Conservation (phyloP, 1,140 invertebrate species). For the Drosophila elegans region DNA sequence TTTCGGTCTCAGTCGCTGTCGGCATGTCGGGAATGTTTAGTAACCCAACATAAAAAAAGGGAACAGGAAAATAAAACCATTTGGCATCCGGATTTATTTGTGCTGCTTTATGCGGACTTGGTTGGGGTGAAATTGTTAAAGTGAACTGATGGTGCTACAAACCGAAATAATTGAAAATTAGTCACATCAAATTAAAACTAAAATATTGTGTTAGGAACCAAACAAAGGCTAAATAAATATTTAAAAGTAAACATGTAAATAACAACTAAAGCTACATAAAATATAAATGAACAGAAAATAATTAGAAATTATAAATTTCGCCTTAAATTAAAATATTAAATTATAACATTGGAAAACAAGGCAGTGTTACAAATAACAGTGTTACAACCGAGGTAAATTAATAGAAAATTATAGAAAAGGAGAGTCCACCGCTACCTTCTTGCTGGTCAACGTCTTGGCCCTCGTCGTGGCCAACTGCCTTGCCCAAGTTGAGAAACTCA, state of each 20-base stretch:
- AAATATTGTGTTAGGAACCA: constrained; percentile 2
- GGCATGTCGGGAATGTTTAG: constrained; percentile 76
- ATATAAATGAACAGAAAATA: constrained; percentile 5
- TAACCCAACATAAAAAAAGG: constrained; percentile 30
- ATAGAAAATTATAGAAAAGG: constrained; percentile 39
- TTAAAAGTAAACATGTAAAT: constrained; percentile 9
- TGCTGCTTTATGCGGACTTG: constrained; percentile 14
- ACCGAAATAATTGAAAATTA: constrained; percentile 18
- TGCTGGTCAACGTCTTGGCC: constrained; percentile 35
- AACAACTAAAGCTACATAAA: constrained; percentile 27
- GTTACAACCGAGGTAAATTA: constrained; percentile 1
- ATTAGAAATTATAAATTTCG: constrained; percentile 7
- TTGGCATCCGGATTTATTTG: constrained; percentile 55
- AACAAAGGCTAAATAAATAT: constrained; percentile 3
- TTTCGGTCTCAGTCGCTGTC: constrained; percentile 65
- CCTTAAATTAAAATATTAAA: constrained; percentile 15
- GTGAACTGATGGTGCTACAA: constrained; percentile 28
- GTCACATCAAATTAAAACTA: neutral
- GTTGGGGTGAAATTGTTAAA: constrained; percentile 41
- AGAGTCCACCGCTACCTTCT: constrained; percentile 67
- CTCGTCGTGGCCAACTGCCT: constrained; percentile 29
- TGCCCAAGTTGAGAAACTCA: constrained; percentile 62
- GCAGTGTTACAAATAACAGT: constrained; percentile 7
- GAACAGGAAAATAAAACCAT: constrained; percentile 38
- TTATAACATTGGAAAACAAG: constrained; percentile 9